These are phyloP conservation scores for Lytechinus pictus DNA, from an alignment of 35 echinoderm and acorn worm species.

Conservation along the genomic window DNA sequence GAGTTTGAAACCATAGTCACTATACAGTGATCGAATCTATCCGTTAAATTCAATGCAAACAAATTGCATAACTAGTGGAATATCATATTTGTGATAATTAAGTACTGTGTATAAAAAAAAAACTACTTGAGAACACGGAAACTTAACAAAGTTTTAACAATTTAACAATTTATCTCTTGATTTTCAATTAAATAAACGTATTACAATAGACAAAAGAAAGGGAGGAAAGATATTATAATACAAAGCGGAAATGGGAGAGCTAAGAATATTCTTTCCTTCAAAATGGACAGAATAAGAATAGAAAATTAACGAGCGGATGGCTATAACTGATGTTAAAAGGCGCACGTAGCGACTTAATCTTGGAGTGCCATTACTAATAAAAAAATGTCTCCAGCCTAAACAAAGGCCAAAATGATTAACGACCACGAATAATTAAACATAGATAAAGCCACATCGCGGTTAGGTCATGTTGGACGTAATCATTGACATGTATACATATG, in stretches of 20 bases:
- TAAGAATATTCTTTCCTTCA: no score
- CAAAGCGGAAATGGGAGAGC: no score
- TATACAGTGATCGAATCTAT: no score
- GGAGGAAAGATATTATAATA: no score
- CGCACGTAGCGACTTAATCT: background rate
- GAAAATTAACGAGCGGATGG: background rate
- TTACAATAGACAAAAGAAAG: no score
- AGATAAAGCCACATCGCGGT: no score
- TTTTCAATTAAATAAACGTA: no score
- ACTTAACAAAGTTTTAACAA: background rate
- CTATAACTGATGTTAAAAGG: background rate
- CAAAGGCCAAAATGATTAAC: background rate
- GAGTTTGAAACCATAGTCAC: background rate
- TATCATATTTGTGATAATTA: background rate
- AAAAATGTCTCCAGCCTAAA: background rate
- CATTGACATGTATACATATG: no score
- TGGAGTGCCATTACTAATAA: background rate
- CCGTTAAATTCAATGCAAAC: background rate
- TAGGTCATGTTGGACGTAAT: no score
- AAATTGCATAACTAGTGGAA: background rate
- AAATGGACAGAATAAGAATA: no score
- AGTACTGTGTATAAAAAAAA: background rate
- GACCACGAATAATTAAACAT: background rate
- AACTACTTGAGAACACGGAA: no score
- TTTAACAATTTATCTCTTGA: background rate